Base-by-base conservation (phyloP, 2,797 vertebrate genomes). In the Acanthornis magna region DNA sequence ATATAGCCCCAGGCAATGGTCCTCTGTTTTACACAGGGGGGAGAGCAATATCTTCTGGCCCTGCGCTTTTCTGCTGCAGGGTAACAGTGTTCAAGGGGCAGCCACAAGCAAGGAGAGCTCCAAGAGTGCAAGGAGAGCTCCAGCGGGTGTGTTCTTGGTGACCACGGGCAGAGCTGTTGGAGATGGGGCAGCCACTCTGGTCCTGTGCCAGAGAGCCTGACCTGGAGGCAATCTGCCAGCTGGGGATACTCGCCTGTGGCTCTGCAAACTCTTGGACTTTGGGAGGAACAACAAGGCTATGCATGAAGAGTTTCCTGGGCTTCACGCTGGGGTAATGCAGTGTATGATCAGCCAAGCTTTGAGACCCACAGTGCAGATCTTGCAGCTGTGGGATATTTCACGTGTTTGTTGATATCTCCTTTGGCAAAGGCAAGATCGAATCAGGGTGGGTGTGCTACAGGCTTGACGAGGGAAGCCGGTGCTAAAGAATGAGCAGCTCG, bases 171-270 rank as follows among this genome's bases (percentile, higher is more conserved):
- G 47, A 76, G 43, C 47, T 53, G 12, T 54, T 23, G 4, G 48
- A 50, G 36, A 22, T 79, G 51, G 38, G 38, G 13, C 63, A 67
- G 13, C 57, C 36, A 29, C 17, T 38, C 60, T 36, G 63, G 43
- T 63, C 51, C n/a, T 36, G 61, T 45, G 51, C 0, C 2, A 45
- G 27, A 40, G 20, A n/a, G 22, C 26, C 30, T 1, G 4, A 36
- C 40, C 55, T 45, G 60, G 63, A 78, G 65, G 50, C 72, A 40
- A 2, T 26, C 36, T 81, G 63, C 55, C 67, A 50, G 60, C 51
- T 82, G 62, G 42, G 61, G 45, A 74, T 11, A 7, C 21, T 76
- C 0, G 0, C 34, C 17, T 40, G 14, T 36, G 61, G 32, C 60
- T 67, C 68, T 68, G 53, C 63, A 57, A 71, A 30, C 58, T 51